Evolutionary conservation across 2,888 invertebrate species (phyloP).

Genomic region (Escarpia spicata): DNA sequence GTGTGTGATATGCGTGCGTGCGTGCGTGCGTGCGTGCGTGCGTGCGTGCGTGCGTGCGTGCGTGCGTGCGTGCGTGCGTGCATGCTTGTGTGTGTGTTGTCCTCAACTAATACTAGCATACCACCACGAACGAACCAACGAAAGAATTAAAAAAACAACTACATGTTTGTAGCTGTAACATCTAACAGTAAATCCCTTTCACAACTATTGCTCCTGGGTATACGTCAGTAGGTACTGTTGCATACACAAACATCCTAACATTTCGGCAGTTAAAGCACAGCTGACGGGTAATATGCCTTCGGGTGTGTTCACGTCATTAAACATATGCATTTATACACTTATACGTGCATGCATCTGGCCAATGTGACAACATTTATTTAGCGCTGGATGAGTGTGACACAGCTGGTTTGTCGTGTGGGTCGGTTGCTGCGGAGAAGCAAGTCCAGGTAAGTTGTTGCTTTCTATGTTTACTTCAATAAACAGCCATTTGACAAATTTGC

Average conservation of each 20-base stretch:
- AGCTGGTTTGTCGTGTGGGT: not conserved
- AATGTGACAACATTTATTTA: conserved; percentile 1
- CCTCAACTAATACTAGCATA: not conserved
- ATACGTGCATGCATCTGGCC: not conserved
- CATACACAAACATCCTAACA: not conserved
- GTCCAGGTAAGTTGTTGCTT: not conserved
- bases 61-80: not conserved
- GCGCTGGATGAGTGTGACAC: not conserved
- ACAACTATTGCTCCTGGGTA: not conserved
- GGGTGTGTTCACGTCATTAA: not conserved
- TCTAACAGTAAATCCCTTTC: not conserved
- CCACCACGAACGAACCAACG: not conserved
- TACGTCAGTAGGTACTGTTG: not conserved
- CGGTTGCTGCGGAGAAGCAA: not conserved
- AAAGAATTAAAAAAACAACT: not conserved
- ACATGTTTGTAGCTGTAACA: not conserved
- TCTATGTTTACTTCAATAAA: not conserved
- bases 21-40: no score
- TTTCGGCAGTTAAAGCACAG: not conserved
- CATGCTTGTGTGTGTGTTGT: not conserved
- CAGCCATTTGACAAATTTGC: no score
- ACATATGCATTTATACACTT: not conserved
- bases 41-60: no score
- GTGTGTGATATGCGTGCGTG: no score
- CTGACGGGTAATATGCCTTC: not conserved